Base-by-base conservation (phyloP, 2,113 vertebrate genomes). In the Eulacestoma nigropectus region DNA sequence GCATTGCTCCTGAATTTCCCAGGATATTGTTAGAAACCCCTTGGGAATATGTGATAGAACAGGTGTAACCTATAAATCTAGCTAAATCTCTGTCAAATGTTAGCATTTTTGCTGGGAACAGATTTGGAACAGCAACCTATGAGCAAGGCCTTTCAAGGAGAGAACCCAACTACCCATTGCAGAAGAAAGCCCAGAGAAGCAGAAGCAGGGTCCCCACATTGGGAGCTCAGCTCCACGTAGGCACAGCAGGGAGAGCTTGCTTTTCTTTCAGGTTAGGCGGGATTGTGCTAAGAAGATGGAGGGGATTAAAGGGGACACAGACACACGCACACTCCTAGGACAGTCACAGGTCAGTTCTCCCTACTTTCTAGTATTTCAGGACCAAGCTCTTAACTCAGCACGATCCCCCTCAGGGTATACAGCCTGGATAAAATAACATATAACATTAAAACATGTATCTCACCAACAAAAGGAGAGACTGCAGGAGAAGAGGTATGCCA, bases 161-260 rank as follows among this genome's bases (percentile, higher is more conserved):
- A 89, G 91, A 81, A 13, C 12, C 8, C 79, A n/a, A 30, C 29
- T 3, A 5, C 10, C 33, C 42, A 9, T 0, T 20, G 8, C 37
- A 63, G 73, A 30, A 49, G 13, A 27, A 37, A 42, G 27, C 17
- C 16, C 1, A 3, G n/a, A 32, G 63, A 37, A 59, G 49, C 17
- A 52, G 53, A 60, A 72, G 10, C 10, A 1, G 2, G 6, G 17
- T 30, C 27, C 41, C 32, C 41, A 22, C 30, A 1, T 0, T 0
- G 2, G 25, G 47, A 68, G 70, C 41, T 82, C 33, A 4, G 42
- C 42, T 53, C 1, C 0, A 23, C 0, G 0, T 1, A 16, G 33
- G 13, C 14, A 18, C 41, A 50, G 55, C 33, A 16, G 37, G 55
- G 56, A 20, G 1, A 6, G 11, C 13, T 7, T 32, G 41, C 39